Evolutionary conservation across 2,113 vertebrate genomes (phyloP).

Genomic region (Vireo altiloquus): DNA sequence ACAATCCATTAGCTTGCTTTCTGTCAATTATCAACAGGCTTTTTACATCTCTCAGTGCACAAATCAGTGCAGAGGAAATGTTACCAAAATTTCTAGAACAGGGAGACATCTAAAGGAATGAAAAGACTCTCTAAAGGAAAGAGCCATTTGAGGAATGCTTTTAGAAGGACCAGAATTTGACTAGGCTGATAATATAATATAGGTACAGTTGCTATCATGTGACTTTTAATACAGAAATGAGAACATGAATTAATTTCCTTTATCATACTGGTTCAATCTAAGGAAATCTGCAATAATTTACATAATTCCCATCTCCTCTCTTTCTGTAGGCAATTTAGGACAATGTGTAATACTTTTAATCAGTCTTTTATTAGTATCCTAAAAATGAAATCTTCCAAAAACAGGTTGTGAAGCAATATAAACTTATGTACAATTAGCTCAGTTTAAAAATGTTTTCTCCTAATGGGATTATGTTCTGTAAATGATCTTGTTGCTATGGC

Average conservation of each 20-base stretch:
- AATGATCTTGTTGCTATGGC: slow-evolving; percentile 69
- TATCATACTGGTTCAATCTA: not conserved
- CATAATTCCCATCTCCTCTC: slow-evolving; percentile 44
- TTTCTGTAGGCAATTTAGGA: slow-evolving; percentile 57
- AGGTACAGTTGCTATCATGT: not conserved
- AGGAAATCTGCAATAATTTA: slow-evolving; percentile 51
- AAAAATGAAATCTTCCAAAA: slow-evolving; percentile 64
- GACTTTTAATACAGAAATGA: slow-evolving; percentile 24
- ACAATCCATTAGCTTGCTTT: not conserved
- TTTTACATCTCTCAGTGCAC: not conserved
- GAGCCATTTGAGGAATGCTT: not conserved
- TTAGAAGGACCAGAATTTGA: not conserved
- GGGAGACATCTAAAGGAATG: not conserved
- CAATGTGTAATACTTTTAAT: slow-evolving; percentile 53
- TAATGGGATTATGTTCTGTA: slow-evolving; percentile 74
- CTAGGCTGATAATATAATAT: not conserved
- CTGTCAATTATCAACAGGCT: not conserved
- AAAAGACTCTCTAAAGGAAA: not conserved
- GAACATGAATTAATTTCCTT: slow-evolving; percentile 18
- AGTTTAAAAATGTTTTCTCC: slow-evolving; percentile 69
- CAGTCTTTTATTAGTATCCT: slow-evolving; percentile 59
- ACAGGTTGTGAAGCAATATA: slow-evolving; percentile 66
- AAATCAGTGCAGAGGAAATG: not conserved
- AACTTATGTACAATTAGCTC: slow-evolving; percentile 71
- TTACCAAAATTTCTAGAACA: not conserved